phyloP scores from a whole-genome alignment of 2,797 vertebrate genomes.

The Danio choprae region DNA sequence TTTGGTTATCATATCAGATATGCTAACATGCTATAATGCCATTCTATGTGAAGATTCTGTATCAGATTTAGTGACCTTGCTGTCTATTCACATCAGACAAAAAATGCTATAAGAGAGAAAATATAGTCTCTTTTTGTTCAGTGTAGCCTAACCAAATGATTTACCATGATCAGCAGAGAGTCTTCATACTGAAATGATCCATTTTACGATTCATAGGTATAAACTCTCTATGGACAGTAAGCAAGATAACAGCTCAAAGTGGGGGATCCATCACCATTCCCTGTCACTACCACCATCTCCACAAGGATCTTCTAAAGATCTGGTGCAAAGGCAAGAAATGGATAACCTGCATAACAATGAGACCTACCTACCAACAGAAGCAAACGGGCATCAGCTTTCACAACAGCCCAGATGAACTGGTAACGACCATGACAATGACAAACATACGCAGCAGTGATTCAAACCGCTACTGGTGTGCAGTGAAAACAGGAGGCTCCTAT shows the following conservation, averaged over 20 bases:
- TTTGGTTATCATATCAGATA: too few species aligned
- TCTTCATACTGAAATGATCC: background rate
- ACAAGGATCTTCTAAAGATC: conserved; percentile 41
- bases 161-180: background rate
- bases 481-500: background rate
- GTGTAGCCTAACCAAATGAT: background rate
- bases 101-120: background rate
- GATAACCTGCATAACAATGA: conserved; percentile 21
- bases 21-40: too few species aligned
- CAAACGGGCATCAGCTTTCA: conserved; percentile 33
- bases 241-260: conserved; percentile 26
- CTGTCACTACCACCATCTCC: conserved; percentile 53
- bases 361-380: background rate
- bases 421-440: conserved; percentile 53
- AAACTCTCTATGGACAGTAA: conserved; percentile 51
- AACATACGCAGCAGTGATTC: conserved; percentile 48
- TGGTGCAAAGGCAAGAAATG: conserved; percentile 61
- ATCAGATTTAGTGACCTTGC: background rate
- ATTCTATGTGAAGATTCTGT: background rate
- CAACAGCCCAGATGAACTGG: conserved; percentile 50
- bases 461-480: conserved; percentile 58
- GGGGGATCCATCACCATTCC: conserved; percentile 51
- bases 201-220: conserved; percentile 21
- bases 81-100: background rate
- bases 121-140: background rate